Conservation (phyloP, 2,113 vertebrate genomes). For the Gallinago media region DNA sequence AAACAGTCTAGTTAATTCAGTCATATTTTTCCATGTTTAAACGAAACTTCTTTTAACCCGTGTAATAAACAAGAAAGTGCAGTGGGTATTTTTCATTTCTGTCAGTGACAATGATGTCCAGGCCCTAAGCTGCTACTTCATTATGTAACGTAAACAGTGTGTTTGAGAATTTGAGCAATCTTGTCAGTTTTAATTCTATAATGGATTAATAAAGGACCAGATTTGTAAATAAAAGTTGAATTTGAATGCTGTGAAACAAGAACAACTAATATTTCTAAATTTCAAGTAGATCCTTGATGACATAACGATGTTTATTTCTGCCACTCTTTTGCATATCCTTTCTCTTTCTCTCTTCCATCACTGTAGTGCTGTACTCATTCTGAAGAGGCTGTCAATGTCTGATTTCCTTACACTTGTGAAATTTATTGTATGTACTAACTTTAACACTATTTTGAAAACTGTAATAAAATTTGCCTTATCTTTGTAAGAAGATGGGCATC, state of each 20-base stretch:
- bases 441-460: background rate
- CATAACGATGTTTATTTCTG: background rate
- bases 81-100: background rate
- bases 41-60: accelerated
- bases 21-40: background rate
- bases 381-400: background rate
- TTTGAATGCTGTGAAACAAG: background rate
- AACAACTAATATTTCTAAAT: background rate
- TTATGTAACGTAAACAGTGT: background rate
- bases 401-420: background rate
- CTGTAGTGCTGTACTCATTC: background rate
- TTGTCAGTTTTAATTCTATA: background rate
- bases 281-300: background rate
- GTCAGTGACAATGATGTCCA: background rate
- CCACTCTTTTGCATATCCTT: background rate
- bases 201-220: background rate
- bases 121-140: background rate
- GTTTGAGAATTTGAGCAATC: background rate
- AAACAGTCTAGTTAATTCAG: background rate
- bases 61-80: background rate
- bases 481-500: background rate
- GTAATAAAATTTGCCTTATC: background rate
- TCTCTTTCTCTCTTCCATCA: background rate
- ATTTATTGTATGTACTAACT: background rate
- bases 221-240: background rate